A percentile compares a stretch with the other conserved stretches of the same genome.
Conservation (phyloP, 2,888 invertebrate genomes). For the Tubulanus polymorphus region DNA sequence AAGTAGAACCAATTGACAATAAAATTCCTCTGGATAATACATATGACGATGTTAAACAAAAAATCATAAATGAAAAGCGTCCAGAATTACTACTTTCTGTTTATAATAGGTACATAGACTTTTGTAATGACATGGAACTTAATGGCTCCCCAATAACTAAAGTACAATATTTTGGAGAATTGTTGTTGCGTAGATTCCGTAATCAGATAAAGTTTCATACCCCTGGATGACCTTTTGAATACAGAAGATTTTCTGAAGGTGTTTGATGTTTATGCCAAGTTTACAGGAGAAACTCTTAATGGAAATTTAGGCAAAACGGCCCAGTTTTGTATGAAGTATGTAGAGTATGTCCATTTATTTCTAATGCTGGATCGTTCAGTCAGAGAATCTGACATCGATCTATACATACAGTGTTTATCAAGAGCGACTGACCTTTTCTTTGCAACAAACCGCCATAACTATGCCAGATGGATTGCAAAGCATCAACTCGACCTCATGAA, state of each 20-base stretch:
- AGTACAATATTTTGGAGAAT: constrained; percentile 18
- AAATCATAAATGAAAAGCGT: constrained; percentile 1
- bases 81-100: constrained; percentile 7
- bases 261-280: constrained; percentile 3
- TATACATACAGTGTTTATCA: constrained; percentile 16
- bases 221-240: background rate
- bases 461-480: constrained; percentile 23
- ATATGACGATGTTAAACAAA: constrained; percentile 6
- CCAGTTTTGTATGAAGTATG: constrained; percentile 19
- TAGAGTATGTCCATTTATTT: constrained; percentile 13
- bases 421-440: constrained; percentile 15
- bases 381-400: constrained; percentile 17
- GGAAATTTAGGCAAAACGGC: constrained; percentile 19
- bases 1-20: too few species aligned
- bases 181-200: too few species aligned
- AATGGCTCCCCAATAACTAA: background rate
- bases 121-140: constrained; percentile 2
- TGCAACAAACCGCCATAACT: constrained; percentile 18
- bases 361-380: constrained; percentile 7
- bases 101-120: constrained; percentile 5
- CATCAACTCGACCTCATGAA: constrained; percentile 21
- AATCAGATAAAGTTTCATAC: too few species aligned
- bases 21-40: background rate
- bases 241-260: background rate
- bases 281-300: constrained; percentile 8